Conservation (phyloP, 2,888 invertebrate species). For the Dasypogon diadema region DNA sequence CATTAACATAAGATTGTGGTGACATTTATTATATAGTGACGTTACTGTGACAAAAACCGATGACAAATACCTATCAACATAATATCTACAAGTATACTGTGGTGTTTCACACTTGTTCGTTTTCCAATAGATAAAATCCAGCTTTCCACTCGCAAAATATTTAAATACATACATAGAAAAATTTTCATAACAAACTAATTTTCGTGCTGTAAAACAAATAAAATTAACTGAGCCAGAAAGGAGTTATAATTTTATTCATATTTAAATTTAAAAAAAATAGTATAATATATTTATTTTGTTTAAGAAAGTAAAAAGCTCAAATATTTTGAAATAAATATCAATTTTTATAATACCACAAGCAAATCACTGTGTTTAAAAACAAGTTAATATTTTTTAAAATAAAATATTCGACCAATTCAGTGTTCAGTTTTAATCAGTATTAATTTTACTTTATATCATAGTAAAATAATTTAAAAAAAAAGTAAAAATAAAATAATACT, state of each 20-base stretch:
- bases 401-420: slow-evolving; percentile 53
- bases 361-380: too few relatives aligned
- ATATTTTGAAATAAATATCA: too few relatives aligned
- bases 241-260: too few relatives aligned
- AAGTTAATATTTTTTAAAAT: slow-evolving; percentile 3
- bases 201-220: slow-evolving; percentile 13
- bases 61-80: slow-evolving; percentile 37
- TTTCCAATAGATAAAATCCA: slow-evolving; percentile 35
- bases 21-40: slow-evolving; percentile 47
- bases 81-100: slow-evolving; percentile 35
- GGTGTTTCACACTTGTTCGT: slow-evolving; percentile 47
- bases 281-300: too few relatives aligned
- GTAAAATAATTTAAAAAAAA: slow-evolving; percentile 13
- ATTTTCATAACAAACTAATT: slow-evolving; percentile 17
- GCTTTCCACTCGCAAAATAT: slow-evolving; percentile 35
- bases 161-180: slow-evolving; percentile 15
- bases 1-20: slow-evolving; percentile 19
- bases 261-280: too few relatives aligned
- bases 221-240: slow-evolving; percentile 37
- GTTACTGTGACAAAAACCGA: slow-evolving; percentile 45
- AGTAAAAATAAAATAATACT: slow-evolving; percentile 13
- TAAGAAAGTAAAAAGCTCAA: too few relatives aligned
- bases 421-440: slow-evolving; percentile 56
- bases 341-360: too few relatives aligned
- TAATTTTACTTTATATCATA: slow-evolving; percentile 43